phyloP scores from a whole-genome alignment of 2,113 vertebrate species.

The Poeciliopsis retropinna region DNA sequence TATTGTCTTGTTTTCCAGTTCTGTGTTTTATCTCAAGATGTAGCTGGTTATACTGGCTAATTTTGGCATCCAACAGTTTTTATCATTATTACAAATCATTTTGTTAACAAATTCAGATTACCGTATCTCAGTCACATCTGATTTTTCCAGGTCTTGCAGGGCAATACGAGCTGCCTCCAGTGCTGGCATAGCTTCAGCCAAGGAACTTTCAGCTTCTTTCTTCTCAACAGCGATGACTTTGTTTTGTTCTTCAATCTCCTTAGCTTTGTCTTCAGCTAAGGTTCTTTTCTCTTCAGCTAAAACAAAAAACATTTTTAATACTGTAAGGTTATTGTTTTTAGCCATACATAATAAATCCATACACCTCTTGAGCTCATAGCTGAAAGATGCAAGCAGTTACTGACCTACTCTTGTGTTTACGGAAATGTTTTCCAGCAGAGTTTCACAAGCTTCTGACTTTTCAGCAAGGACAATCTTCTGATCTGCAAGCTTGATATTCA shows the following conservation, averaged over 20 bases:
- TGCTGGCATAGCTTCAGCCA: slow-evolving; percentile 90
- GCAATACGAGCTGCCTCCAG: slow-evolving; percentile 90
- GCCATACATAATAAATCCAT: neutral
- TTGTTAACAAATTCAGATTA: slow-evolving; percentile 49
- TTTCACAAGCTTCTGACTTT: slow-evolving; percentile 88
- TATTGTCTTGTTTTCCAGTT: no score
- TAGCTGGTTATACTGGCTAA: neutral
- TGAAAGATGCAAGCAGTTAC: slow-evolving; percentile 41
- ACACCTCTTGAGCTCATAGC: neutral
- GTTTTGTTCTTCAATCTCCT: slow-evolving; percentile 92
- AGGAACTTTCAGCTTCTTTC: slow-evolving; percentile 85
- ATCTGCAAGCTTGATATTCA: slow-evolving; percentile 91
- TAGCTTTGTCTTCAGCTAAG: slow-evolving; percentile 89
- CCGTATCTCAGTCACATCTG: slow-evolving; percentile 96
- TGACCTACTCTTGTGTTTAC: slow-evolving; percentile 87
- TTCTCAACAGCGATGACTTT: slow-evolving; percentile 90
- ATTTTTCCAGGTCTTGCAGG: slow-evolving; percentile 92
- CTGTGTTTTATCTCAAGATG: no score
- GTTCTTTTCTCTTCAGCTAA: slow-evolving; percentile 93
- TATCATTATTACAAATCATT: neutral
- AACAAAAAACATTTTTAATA: no score
- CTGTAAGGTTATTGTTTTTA: neutral
- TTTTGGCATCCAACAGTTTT: neutral
- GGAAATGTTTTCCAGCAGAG: slow-evolving; percentile 86
- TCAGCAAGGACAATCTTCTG: slow-evolving; percentile 91